Evolutionary conservation across 2,113 vertebrate species (phyloP).

Genomic region (Ciconia boyciana): DNA sequence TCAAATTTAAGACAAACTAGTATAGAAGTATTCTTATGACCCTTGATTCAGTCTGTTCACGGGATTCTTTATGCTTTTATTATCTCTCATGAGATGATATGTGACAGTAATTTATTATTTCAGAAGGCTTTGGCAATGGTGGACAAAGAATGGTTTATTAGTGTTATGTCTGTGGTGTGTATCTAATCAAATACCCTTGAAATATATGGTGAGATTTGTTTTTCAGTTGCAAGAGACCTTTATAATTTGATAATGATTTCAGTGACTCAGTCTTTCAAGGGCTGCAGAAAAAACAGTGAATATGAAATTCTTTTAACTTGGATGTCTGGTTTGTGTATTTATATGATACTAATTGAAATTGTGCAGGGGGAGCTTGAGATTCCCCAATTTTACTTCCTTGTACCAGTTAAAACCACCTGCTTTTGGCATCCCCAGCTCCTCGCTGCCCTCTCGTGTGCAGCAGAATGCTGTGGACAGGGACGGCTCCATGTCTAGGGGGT

Average conservation of each 20-base stretch:
- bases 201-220: not conserved
- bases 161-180: not conserved
- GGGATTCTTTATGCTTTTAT: not conserved
- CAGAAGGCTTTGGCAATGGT: not conserved
- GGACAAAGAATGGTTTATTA: not conserved
- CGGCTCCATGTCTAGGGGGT: rapidly evolving
- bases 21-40: not conserved
- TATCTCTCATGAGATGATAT: not conserved
- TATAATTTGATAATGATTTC: not conserved
- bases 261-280: not conserved
- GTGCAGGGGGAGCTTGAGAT: not conserved
- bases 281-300: not conserved
- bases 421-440: not conserved
- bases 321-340: not conserved
- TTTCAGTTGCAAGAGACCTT: not conserved
- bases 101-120: not conserved
- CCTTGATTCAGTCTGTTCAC: not conserved
- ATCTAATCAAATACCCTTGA: not conserved
- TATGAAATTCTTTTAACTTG: not conserved
- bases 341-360: not conserved
- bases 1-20: not conserved
- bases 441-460: not conserved
- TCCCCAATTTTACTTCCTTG: not conserved
- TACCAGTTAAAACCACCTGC: not conserved
- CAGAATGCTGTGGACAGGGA: too few species aligned